Base-by-base conservation (phyloP, 2,888 invertebrate species). In the Beris morrisii region DNA sequence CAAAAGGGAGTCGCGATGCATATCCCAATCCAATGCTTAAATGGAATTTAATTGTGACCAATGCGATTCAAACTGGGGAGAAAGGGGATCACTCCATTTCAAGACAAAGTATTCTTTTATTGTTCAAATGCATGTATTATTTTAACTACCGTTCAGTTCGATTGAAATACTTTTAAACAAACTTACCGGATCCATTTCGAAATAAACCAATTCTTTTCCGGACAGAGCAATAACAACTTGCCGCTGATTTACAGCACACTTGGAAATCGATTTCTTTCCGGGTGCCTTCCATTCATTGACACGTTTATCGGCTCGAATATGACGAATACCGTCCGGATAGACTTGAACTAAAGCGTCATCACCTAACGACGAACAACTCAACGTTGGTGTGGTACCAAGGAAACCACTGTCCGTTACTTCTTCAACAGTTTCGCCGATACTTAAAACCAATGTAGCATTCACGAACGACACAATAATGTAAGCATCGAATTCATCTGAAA, bases 391-490 rank as follows among this genome's bases (percentile, higher is more conserved):
- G 0, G 98, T 99, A 68, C 98, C 98, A 75, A 99, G 84, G 81
- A 99, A 99, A 53, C 99, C 99, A 70, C 98, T 98, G 82, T 99
- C 99, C 0, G 98, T 97, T 30, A 99, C 99, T 89, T 99, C 99
- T 82, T 99, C 99, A n/a, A 99, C 99, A 12, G 98, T 99, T 82
- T 99, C 99, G 73, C 99, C 99, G 79, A 99, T 99, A 74, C 97
- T 97, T 75, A 99, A 86, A 71, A 99, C 99, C 76, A 99, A 87
- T 13, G 99, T 99, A 73, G 99, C 99, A 75, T 87, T 87, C 71
- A 97, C 93, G 90, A 99, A 99, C 59, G 99, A 99, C 75, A 99
- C 99, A 81, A 99, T 96, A 86, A 99, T 99, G 86, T 98, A 99
- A 64, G 98, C 95, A 86, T 99, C 99, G 85, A 86, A 97, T 80